These are phyloP conservation scores for Orthonyx spaldingii DNA, from an alignment of 2,113 vertebrate genomes.

Conservation along the genomic window DNA sequence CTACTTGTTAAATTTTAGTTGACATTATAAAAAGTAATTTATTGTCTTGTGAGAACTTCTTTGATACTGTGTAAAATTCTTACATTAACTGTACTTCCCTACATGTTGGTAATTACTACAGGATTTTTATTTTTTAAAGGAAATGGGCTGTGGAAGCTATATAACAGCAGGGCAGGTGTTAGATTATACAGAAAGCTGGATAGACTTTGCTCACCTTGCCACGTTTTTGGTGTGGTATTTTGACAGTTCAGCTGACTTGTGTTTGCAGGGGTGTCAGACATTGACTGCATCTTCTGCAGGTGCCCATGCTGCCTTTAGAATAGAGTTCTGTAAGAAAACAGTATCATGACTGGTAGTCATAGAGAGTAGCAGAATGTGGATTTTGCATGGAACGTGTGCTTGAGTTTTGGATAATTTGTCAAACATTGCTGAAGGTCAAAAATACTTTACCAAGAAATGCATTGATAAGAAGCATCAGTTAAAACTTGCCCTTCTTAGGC, in stretches of 20 bases:
- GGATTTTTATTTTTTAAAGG: background rate
- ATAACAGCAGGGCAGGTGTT: background rate
- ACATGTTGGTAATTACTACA: background rate
- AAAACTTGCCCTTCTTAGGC: background rate
- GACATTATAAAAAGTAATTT: background rate
- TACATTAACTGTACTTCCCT: background rate
- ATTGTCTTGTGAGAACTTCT: background rate
- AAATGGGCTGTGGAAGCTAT: background rate
- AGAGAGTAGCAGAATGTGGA: background rate
- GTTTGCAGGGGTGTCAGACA: background rate
- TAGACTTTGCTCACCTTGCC: background rate
- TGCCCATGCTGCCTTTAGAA: background rate
- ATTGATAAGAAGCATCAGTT: background rate
- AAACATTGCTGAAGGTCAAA: background rate
- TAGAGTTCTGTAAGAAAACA: background rate
- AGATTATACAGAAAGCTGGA: background rate
- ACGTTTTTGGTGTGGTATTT: background rate
- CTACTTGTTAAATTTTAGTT: background rate
- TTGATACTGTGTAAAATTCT: background rate
- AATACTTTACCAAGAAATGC: background rate
- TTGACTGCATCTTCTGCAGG: rapidly evolving
- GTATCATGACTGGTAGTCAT: background rate
- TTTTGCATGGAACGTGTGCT: rapidly evolving
- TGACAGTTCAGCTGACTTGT: background rate
- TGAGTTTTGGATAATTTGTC: background rate